Conservation (phyloP, 2,797 vertebrate genomes). For the Muscicapa comitata region DNA sequence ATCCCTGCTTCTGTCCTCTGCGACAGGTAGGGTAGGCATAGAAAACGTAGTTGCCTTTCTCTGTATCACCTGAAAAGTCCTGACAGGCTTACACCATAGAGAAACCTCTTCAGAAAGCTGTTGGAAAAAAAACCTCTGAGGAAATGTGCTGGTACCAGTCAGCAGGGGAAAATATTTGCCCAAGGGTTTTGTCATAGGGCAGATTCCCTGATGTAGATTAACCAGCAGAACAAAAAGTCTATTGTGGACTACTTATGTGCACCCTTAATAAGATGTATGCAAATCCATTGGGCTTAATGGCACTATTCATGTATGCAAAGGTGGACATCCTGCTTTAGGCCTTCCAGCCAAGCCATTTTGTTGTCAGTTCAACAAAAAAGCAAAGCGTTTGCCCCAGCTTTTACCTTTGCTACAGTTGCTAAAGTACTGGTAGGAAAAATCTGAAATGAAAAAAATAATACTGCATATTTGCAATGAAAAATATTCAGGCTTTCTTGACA, state of each 20-base stretch:
- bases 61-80: not conserved
- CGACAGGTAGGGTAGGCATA: not conserved
- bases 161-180: not conserved
- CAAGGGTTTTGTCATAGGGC: not conserved
- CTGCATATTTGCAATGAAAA: not conserved
- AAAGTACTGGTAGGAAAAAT: not conserved
- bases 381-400: not conserved
- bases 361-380: not conserved
- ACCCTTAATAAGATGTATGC: not conserved
- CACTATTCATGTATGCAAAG: not conserved
- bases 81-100: not conserved
- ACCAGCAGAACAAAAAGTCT: slow-evolving; percentile 2
- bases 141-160: not conserved
- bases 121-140: not conserved
- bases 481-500: not conserved
- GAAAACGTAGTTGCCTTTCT: not conserved
- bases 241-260: not conserved
- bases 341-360: not conserved
- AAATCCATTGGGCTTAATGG: not conserved
- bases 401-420: not conserved
- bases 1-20: not conserved
- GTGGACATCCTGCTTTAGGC: not conserved
- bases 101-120: not conserved
- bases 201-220: not conserved
- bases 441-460: not conserved